Conservation (phyloP, 1,140 invertebrate species). For the Macrosteles quadrilineatus region DNA sequence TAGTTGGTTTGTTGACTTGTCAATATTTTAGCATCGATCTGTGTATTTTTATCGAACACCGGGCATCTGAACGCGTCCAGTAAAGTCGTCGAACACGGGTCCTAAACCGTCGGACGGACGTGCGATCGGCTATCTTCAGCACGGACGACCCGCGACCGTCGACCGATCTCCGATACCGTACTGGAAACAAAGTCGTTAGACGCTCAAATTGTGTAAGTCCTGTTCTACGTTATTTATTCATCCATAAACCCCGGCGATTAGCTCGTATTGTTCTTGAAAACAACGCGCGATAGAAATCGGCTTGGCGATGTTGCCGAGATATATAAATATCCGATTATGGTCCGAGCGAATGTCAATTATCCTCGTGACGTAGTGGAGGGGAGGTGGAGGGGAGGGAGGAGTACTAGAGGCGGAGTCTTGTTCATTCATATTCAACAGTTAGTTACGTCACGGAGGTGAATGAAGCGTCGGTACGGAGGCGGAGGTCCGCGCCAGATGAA, state of each 20-base stretch:
- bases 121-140: neutral
- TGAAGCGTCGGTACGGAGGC: neutral
- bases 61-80: no score
- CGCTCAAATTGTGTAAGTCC: conserved; percentile 10
- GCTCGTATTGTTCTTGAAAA: conserved; percentile 11
- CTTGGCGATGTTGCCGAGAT: neutral
- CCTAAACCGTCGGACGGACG: no score
- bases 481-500: neutral
- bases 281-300: conserved; percentile 10
- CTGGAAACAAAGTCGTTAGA: conserved; percentile 1
- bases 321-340: conserved; percentile 20
- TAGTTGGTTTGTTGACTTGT: no score
- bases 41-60: no score
- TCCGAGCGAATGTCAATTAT: conserved; percentile 9
- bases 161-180: neutral
- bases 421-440: conserved; percentile 25
- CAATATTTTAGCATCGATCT: no score
- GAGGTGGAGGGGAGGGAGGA: neutral
- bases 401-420: neutral
- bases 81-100: no score
- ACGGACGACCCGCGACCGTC: neutral
- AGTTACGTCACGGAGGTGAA: conserved; percentile 9
- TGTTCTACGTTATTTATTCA: neutral
- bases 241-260: conserved; percentile 4
- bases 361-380: neutral